Percentiles rank a stretch among this genome's conserved stretches.
These are phyloP conservation scores for Nyctalus aviator DNA, from an alignment of 2,797 vertebrate species.

Conservation along the genomic window DNA sequence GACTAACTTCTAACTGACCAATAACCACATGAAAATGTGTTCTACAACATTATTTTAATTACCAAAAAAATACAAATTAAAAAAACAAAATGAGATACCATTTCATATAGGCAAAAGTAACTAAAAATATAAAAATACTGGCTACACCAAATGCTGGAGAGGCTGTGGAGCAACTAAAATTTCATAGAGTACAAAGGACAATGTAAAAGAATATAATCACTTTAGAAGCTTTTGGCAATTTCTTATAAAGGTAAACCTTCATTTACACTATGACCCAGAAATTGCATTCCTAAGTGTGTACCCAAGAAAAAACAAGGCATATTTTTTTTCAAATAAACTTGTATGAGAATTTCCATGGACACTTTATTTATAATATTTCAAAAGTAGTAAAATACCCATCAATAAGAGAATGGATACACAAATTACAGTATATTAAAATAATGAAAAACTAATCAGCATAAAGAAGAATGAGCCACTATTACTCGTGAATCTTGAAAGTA, in stretches of 20 bases:
- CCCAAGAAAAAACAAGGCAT: neutral
- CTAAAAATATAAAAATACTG: neutral
- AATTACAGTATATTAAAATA: constrained; percentile 1
- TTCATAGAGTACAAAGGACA: neutral
- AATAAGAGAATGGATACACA: neutral
- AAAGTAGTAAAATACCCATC: neutral
- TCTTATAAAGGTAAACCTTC: neutral
- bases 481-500: neutral
- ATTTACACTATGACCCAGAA: neutral
- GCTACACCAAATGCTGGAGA: neutral
- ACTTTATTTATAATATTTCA: neutral
- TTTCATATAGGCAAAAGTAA: neutral
- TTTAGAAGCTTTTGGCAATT: neutral
- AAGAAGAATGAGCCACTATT: neutral
- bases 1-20: constrained; percentile 6
- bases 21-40: neutral
- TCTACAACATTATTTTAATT: neutral
- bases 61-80: neutral
- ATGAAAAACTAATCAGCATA: neutral
- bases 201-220: neutral
- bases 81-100: neutral
- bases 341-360: neutral
- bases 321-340: neutral
- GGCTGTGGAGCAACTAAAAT: neutral
- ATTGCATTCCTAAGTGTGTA: neutral